These are phyloP conservation scores for Limanda limanda DNA, from an alignment of 2,113 vertebrate species.

Conservation along the genomic window DNA sequence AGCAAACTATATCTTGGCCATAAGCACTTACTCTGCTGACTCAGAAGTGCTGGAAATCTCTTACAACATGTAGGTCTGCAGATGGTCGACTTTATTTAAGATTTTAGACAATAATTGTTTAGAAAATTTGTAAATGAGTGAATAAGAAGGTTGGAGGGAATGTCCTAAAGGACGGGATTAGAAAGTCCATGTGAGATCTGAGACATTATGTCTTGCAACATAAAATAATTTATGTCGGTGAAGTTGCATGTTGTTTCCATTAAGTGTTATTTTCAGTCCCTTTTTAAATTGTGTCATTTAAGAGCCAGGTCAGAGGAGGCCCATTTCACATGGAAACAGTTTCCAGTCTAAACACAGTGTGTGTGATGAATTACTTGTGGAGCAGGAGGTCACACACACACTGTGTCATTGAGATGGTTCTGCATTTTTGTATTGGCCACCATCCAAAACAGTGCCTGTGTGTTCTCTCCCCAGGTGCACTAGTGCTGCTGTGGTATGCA, in stretches of 20 bases:
- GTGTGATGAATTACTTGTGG: constrained; percentile 76
- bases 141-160: neutral
- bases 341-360: constrained; percentile 78
- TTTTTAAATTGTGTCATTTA: constrained; percentile 63
- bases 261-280: constrained; percentile 73
- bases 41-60: constrained; percentile 1
- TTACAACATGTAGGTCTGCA: neutral
- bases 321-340: constrained; percentile 80
- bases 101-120: neutral
- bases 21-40: constrained; percentile 5
- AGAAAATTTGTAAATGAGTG: neutral
- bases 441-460: neutral
- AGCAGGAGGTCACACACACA: constrained; percentile 63
- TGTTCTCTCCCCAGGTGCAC: neutral
- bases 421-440: neutral
- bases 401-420: neutral
- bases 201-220: constrained; percentile 10
- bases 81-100: neutral
- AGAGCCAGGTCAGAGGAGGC: constrained; percentile 57
- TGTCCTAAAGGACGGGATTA: neutral
- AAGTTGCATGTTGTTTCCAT: constrained; percentile 67
- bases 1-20: constrained; percentile 31
- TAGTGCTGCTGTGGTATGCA: no score
- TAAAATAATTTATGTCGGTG: constrained; percentile 49
- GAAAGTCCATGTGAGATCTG: neutral